A percentile compares a stretch with the other conserved stretches of the same genome.
Evolutionary conservation across 2,797 vertebrate species (phyloP).

Genomic region (Spondyliosoma cantharus): DNA sequence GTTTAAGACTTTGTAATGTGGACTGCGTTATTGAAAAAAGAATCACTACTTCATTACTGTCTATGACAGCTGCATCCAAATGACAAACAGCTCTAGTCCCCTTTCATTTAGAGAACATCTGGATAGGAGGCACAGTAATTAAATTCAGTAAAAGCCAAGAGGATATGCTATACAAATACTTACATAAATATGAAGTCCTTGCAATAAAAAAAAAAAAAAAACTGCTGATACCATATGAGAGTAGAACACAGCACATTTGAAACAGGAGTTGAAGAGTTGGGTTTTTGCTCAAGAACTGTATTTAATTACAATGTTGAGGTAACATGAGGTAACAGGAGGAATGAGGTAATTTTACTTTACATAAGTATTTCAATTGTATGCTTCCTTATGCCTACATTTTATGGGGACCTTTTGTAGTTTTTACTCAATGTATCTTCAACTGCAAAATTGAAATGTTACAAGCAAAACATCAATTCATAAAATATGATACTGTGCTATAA

Average conservation of each 20-base stretch:
- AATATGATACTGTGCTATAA: background rate
- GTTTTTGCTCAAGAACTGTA: background rate
- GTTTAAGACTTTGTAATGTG: background rate
- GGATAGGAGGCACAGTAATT: background rate
- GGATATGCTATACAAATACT: background rate
- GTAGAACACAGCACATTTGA: background rate
- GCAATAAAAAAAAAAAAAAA: too few relatives aligned
- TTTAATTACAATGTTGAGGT: too few relatives aligned
- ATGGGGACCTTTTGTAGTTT: too few relatives aligned
- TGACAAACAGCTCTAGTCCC: background rate
- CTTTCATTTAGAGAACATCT: background rate
- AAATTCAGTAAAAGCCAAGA: background rate
- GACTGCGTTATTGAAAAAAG: background rate
- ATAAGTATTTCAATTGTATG: background rate
- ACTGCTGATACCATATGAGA: background rate
- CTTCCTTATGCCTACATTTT: background rate
- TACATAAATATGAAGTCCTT: background rate
- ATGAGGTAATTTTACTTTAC: too few relatives aligned
- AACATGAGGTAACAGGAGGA: too few relatives aligned
- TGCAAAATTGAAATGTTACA: background rate
- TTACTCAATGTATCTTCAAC: background rate
- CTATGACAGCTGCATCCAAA: constrained; percentile 16
- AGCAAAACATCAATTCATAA: background rate
- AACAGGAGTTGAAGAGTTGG: background rate
- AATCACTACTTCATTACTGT: background rate